A percentile compares a stretch with the other conserved stretches of the same genome.
Evolutionary conservation across 2,888 invertebrate species (phyloP).

Genomic region (Chrysolina haemoptera): DNA sequence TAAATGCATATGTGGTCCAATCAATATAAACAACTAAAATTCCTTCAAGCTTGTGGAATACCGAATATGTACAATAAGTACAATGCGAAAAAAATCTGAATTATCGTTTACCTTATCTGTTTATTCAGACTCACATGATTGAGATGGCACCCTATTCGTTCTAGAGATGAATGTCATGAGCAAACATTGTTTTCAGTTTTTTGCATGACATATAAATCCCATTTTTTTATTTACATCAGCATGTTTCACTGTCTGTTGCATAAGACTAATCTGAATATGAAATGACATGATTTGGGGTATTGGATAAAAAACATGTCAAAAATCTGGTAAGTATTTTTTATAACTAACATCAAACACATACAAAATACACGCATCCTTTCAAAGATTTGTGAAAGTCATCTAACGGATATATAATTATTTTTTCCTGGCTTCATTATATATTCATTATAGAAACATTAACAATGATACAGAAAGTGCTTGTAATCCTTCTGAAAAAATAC

Average conservation of each 20-base stretch:
- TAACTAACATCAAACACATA: constrained; percentile 41
- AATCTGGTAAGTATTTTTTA: constrained; percentile 65
- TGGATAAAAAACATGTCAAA: constrained; percentile 64
- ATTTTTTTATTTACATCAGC: constrained; percentile 25
- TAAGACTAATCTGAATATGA: constrained; percentile 37
- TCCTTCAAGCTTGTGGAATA: too few species aligned
- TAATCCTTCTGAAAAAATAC: constrained; percentile 49
- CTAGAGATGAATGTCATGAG: constrained; percentile 29
- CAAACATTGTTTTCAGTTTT: constrained; percentile 20
- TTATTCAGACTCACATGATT: constrained; percentile 1
- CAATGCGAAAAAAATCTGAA: background rate
- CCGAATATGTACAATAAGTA: background rate
- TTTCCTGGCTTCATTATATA: constrained; percentile 42
- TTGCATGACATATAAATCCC: constrained; percentile 22
- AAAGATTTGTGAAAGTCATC: constrained; percentile 42
- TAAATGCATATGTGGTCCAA: too few species aligned
- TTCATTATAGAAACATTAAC: constrained; percentile 46
- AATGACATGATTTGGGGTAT: constrained; percentile 66
- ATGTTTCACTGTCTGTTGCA: constrained; percentile 31
- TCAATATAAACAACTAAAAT: too few species aligned
- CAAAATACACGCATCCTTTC: constrained; percentile 33
- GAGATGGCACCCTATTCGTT: constrained; percentile 13
- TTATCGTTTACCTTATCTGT: background rate
- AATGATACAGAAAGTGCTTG: constrained; percentile 51
- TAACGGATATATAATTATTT: constrained; percentile 40